phyloP scores from a whole-genome alignment of 2,888 invertebrate genomes.

The Smittia sp. region DNA sequence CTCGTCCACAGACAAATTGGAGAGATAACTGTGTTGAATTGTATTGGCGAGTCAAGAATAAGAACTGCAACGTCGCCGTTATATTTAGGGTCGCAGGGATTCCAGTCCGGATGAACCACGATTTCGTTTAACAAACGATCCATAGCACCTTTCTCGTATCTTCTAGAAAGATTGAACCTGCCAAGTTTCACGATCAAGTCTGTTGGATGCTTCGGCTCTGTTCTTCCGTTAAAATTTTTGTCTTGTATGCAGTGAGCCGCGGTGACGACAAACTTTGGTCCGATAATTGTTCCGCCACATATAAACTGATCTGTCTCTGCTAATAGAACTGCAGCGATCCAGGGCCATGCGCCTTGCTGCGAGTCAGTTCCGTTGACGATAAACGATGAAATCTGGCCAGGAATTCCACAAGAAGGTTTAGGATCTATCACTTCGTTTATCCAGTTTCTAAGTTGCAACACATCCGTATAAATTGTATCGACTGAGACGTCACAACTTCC shows the following conservation, averaged over 20 bases:
- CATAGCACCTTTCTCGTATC: slow-evolving; percentile 7
- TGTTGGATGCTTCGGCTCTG: not conserved
- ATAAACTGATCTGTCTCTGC: not conserved
- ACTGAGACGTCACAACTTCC: not conserved
- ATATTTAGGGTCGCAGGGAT: slow-evolving; percentile 2
- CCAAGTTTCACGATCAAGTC: slow-evolving; percentile 20
- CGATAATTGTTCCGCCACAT: slow-evolving; percentile 22
- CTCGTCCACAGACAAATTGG: slow-evolving; percentile 21
- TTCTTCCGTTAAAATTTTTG: not conserved
- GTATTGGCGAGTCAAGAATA: not conserved
- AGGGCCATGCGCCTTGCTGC: slow-evolving; percentile 14
- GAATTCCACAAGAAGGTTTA: slow-evolving; percentile 25
- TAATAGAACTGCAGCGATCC: not conserved
- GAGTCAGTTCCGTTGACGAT: slow-evolving; percentile 11
- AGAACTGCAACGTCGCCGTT: slow-evolving; percentile 28
- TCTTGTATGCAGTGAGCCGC: slow-evolving; percentile 38
- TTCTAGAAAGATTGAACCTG: not conserved
- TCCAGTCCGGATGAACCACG: slow-evolving; percentile 33
- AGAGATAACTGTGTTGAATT: too few species aligned
- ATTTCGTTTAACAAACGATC: too few species aligned
- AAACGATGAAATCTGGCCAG: not conserved
- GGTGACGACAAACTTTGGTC: not conserved
- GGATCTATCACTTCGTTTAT: not conserved
- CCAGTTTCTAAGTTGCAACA: not conserved
- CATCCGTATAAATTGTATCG: not conserved